Percentiles rank a stretch among this genome's conserved stretches.
These are phyloP conservation scores for Anthophora plumipes DNA, from an alignment of 2,888 invertebrate species.

Conservation along the genomic window DNA sequence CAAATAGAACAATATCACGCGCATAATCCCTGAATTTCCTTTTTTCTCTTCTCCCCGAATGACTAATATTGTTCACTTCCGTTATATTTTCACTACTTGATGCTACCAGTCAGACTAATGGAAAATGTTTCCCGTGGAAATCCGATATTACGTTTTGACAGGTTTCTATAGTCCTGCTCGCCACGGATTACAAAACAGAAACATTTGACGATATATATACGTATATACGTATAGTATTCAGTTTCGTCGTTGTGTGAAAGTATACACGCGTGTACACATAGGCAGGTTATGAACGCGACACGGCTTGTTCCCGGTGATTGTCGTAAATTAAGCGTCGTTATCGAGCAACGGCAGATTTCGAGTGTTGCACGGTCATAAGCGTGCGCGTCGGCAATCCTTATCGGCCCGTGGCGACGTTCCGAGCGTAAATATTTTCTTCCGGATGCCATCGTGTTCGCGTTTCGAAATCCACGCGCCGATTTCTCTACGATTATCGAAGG, in stretches of 20 bases:
- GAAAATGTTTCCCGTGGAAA: conserved; percentile 43
- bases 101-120: conserved; percentile 2
- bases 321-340: conserved; percentile 54
- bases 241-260: neutral
- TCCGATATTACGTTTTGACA: conserved; percentile 44
- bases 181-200: conserved; percentile 43
- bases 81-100: too few species aligned
- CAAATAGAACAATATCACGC: too few species aligned
- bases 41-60: too few species aligned
- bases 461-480: conserved; percentile 27
- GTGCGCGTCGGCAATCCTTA: conserved; percentile 36
- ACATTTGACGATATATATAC: conserved; percentile 27
- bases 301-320: conserved; percentile 8
- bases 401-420: conserved; percentile 47
- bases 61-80: too few species aligned
- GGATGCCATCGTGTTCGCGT: conserved; percentile 3
- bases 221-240: neutral
- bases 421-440: conserved; percentile 61
- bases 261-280: too few species aligned
- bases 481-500: conserved; percentile 10
- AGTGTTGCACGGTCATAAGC: conserved; percentile 22
- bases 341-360: conserved; percentile 46
- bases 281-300: neutral
- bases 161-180: conserved; percentile 14
- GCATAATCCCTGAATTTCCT: too few species aligned